Evolutionary conservation across 2,888 invertebrate genomes (phyloP).

Genomic region (Lycaena phlaeas): DNA sequence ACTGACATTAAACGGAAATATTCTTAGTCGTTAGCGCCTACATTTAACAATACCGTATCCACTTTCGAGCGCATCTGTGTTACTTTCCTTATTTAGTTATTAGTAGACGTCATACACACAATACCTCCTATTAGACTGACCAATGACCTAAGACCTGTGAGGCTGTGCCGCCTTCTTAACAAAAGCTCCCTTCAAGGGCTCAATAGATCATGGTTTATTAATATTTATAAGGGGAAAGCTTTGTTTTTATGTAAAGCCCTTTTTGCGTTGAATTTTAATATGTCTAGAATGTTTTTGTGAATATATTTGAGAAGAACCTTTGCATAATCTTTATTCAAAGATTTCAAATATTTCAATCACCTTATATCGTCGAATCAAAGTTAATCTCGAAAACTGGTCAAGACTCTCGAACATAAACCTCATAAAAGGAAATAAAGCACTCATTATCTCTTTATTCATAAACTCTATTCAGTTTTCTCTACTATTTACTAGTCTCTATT

Average conservation of each 20-base stretch:
- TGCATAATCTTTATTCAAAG: no score
- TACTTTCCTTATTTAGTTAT: conserved; percentile 45
- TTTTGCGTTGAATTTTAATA: conserved; percentile 27
- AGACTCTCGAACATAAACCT: no score
- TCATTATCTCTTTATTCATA: no score
- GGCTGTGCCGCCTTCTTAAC: conserved; percentile 13
- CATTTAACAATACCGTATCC: conserved; percentile 23
- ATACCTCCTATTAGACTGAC: conserved; percentile 45
- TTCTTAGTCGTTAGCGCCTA: background rate
- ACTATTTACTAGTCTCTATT: no score
- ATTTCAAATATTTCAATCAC: no score
- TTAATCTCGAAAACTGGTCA: no score
- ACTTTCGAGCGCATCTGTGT: conserved; percentile 19
- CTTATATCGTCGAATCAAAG: no score
- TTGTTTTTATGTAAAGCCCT: conserved; percentile 24
- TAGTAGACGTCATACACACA: conserved; percentile 46
- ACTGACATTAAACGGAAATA: background rate
- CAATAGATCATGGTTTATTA: conserved; percentile 24
- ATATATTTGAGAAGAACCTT: no score
- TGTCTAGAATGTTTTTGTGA: conserved; percentile 17
- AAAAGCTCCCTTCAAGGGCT: conserved; percentile 15
- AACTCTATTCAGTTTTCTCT: no score
- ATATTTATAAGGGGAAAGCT: conserved; percentile 56
- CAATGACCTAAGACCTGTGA: conserved; percentile 26
- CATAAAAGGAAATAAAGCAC: no score